Conservation (phyloP, 92 coral and sea anemone genomes). For the Paragorgia papillata region DNA sequence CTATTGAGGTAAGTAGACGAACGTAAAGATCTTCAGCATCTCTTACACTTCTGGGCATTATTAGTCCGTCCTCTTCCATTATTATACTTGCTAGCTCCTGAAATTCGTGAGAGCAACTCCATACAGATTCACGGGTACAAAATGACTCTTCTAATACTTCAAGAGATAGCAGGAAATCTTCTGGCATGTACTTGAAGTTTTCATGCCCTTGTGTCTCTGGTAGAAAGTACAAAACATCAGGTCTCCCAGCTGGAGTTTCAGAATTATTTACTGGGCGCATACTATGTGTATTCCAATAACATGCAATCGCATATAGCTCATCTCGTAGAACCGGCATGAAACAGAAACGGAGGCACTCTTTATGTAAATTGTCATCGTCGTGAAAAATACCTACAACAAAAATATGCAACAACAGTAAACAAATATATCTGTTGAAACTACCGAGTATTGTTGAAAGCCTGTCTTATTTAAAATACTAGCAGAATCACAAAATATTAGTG, state of each 20-base stretch:
- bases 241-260: conserved; percentile 60
- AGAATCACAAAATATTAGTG: too few relatives aligned
- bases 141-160: conserved; percentile 45
- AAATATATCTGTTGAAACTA: neutral
- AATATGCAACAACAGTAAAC: neutral
- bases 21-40: conserved; percentile 46
- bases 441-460: too few relatives aligned
- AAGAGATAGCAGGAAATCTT: conserved; percentile 33
- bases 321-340: conserved; percentile 51
- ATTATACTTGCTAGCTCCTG: conserved; percentile 49
- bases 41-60: conserved; percentile 32
- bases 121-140: conserved; percentile 4
- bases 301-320: conserved; percentile 55
- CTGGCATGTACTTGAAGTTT: conserved; percentile 27
- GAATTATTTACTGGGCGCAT: conserved; percentile 47
- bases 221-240: conserved; percentile 49
- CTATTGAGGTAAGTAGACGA: neutral
- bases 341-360: conserved; percentile 55
- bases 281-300: conserved; percentile 60
- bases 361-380: conserved; percentile 53
- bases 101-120: conserved; percentile 43
- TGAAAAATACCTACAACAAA: conserved; percentile 40
- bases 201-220: conserved; percentile 40
- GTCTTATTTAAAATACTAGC: too few relatives aligned
- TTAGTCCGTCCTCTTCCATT: conserved; percentile 46